These are phyloP conservation scores for Chloroceryle inda DNA, from an alignment of 2,797 vertebrate species.

Conservation along the genomic window DNA sequence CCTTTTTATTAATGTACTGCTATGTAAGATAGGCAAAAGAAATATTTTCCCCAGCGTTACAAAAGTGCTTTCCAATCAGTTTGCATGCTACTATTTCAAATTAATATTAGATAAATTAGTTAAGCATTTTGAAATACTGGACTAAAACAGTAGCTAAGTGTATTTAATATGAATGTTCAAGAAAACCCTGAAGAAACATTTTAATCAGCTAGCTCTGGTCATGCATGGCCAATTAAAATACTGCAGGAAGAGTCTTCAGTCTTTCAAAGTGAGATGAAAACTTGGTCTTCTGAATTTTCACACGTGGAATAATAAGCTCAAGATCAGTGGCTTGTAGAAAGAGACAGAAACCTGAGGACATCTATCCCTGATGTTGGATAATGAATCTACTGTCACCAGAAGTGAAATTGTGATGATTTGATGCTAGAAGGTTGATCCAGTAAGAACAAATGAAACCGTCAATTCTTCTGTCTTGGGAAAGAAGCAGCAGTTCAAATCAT, in stretches of 20 bases:
- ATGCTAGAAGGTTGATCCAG: neutral
- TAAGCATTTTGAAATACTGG: neutral
- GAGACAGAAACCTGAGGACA: neutral
- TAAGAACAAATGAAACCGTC: neutral
- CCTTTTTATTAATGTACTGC: neutral
- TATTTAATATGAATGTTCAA: constrained; percentile 20
- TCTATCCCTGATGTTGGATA: constrained; percentile 18
- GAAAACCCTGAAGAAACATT: constrained; percentile 32
- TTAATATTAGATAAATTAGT: neutral
- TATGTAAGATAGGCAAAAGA: neutral
- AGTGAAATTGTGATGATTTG: neutral
- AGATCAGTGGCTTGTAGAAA: neutral
- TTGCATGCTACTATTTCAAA: neutral
- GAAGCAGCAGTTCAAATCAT: neutral
- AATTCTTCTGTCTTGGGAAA: neutral
- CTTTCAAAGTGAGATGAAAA: constrained; percentile 28
- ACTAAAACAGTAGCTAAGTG: neutral
- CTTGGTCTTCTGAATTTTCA: constrained; percentile 5
- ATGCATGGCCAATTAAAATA: constrained; percentile 43
- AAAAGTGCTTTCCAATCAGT: neutral
- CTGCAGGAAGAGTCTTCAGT: neutral
- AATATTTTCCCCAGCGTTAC: neutral
- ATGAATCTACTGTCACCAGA: constrained; percentile 19
- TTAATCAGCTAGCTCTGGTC: constrained; percentile 30
- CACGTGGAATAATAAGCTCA: constrained; percentile 6